These are phyloP conservation scores for Lucilia sericata DNA, from an alignment of 1,140 invertebrate genomes.

Conservation along the genomic window DNA sequence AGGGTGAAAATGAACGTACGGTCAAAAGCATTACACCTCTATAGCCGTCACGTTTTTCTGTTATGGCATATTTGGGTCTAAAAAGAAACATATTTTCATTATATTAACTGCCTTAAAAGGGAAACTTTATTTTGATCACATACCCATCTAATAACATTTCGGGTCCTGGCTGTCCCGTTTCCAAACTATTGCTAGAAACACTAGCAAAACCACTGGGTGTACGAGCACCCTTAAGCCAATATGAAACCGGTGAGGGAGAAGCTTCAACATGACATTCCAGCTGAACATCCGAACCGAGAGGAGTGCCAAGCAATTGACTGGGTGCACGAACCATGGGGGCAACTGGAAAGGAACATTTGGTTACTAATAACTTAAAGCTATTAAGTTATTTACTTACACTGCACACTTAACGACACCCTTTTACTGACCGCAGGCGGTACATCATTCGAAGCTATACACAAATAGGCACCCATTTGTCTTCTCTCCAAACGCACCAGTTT, in stretches of 20 bases:
- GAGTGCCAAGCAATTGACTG: slow-evolving; percentile 85
- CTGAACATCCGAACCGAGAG: slow-evolving; percentile 82
- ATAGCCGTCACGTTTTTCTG: slow-evolving; percentile 82
- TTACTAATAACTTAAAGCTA: neutral
- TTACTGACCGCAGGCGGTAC: slow-evolving; percentile 91
- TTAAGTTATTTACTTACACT: slow-evolving; percentile 80
- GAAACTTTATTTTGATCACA: slow-evolving; percentile 55
- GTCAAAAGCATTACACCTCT: slow-evolving; percentile 86
- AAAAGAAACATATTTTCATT: slow-evolving; percentile 49
- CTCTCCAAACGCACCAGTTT: slow-evolving; percentile 82
- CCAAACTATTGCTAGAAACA: slow-evolving; percentile 60
- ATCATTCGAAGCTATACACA: slow-evolving; percentile 90
- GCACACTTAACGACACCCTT: slow-evolving; percentile 85
- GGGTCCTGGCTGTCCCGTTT: slow-evolving; percentile 64
- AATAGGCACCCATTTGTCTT: slow-evolving; percentile 87
- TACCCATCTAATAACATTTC: slow-evolving; percentile 85
- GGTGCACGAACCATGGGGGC: slow-evolving; percentile 84
- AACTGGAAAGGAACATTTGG: slow-evolving; percentile 71
- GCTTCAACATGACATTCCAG: slow-evolving; percentile 87
- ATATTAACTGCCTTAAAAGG: no score
- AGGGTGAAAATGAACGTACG: slow-evolving; percentile 81
- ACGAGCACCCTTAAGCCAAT: slow-evolving; percentile 83
- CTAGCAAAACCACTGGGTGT: slow-evolving; percentile 60
- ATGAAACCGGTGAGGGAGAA: slow-evolving; percentile 85
- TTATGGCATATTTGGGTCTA: slow-evolving; percentile 85